Percentiles rank a stretch among this genome's conserved stretches.
phyloP scores from a whole-genome alignment of 2,888 invertebrate genomes.

The Aphodius sticticus region DNA sequence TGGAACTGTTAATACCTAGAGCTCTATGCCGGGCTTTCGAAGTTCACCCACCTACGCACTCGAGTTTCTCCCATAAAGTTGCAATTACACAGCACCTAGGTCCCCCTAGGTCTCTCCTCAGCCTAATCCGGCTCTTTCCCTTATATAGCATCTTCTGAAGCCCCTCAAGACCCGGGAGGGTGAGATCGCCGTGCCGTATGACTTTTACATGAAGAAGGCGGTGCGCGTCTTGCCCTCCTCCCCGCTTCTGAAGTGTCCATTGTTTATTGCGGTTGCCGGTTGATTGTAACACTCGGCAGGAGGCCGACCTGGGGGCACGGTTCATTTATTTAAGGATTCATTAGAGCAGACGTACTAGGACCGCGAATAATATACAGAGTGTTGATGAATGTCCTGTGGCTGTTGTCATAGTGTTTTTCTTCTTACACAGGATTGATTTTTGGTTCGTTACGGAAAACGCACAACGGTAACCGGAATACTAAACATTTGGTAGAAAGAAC shows the following conservation, averaged over 20 bases:
- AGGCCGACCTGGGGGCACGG: constrained; percentile 7
- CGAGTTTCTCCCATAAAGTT: background rate
- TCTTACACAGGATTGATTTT: background rate
- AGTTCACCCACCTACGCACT: constrained; percentile 15
- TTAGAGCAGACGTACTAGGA: background rate
- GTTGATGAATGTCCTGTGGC: background rate
- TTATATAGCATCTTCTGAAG: constrained; percentile 5
- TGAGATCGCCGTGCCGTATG: constrained; percentile 14
- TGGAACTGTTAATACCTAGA: constrained; percentile 24
- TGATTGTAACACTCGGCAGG: constrained; percentile 10
- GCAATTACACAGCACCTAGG: constrained; percentile 19
- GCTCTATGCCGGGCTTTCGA: constrained; percentile 1
- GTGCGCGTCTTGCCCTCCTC: constrained; percentile 11
- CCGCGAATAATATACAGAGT: background rate
- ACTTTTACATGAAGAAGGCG: constrained; percentile 27
- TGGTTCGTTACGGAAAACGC: too few species aligned
- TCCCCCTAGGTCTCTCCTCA: constrained; percentile 10
- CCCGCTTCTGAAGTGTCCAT: constrained; percentile 19
- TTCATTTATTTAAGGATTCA: constrained; percentile 27
- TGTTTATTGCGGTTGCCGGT: constrained; percentile 24
- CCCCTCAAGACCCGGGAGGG: constrained; percentile 20
- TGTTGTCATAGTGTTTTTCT: background rate
- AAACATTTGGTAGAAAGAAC: too few species aligned
- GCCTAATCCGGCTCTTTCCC: constrained; percentile 19
- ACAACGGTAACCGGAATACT: too few species aligned